Conservation (phyloP, 2,113 vertebrate species). For the Danio rerio region DNA sequence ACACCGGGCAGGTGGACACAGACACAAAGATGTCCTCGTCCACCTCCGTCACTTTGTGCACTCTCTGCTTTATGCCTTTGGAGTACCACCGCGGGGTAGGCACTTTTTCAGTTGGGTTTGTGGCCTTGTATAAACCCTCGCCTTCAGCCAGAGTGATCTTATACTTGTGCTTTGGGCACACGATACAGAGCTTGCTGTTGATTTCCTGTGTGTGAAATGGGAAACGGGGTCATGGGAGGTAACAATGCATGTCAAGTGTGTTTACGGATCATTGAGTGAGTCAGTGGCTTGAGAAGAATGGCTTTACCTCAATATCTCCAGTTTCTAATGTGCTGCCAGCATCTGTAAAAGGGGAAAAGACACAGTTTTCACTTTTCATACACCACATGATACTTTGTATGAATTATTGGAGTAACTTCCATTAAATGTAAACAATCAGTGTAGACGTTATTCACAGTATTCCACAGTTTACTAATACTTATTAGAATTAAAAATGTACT, state of each 20-base stretch:
- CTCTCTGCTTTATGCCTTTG: slow-evolving; percentile 91
- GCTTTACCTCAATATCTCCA: slow-evolving; percentile 92
- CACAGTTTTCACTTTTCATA: no score
- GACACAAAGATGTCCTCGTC: slow-evolving; percentile 84
- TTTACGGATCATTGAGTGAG: neutral
- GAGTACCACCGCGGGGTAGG: slow-evolving; percentile 81
- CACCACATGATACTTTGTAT: no score
- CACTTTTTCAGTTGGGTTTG: slow-evolving; percentile 73
- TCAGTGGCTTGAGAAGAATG: neutral
- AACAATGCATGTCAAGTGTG: neutral
- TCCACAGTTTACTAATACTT: no score
- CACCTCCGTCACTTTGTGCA: slow-evolving; percentile 79
- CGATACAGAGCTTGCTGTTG: slow-evolving; percentile 83
- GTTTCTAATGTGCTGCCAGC: slow-evolving; percentile 81
- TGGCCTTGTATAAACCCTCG: slow-evolving; percentile 85
- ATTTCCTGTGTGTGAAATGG: slow-evolving; percentile 78
- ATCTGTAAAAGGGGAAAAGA: slow-evolving; percentile 76
- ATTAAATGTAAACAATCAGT: no score
- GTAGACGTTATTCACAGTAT: no score
- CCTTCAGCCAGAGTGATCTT: slow-evolving; percentile 87
- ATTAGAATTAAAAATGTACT: no score
- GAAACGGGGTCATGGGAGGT: neutral
- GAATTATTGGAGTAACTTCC: no score
- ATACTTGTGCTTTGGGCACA: slow-evolving; percentile 94
- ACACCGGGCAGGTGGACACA: slow-evolving; percentile 73